phyloP scores from a whole-genome alignment of 2,113 vertebrate genomes.

The Bothrops jararaca region DNA sequence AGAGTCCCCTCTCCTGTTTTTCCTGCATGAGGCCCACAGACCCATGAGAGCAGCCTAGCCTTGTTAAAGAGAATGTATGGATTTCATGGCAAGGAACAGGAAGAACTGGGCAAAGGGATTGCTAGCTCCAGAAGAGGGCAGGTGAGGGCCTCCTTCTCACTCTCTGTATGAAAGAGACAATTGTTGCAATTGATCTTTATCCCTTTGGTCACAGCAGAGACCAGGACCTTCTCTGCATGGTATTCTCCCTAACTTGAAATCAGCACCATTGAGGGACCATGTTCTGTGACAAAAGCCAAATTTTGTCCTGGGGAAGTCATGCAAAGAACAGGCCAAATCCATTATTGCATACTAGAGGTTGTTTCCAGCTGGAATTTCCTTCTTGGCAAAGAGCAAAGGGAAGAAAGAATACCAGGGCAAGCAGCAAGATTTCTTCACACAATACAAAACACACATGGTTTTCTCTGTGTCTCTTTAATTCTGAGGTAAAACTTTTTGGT shows the following conservation, averaged over 20 bases:
- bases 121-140: not conserved
- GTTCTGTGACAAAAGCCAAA: not conserved
- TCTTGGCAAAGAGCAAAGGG: not conserved
- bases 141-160: not conserved
- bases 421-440: not conserved
- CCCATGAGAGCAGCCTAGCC: not conserved
- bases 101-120: not conserved
- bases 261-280: not conserved
- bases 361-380: not conserved
- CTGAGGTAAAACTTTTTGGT: constrained; percentile 55
- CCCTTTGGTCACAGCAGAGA: not conserved
- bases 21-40: not conserved
- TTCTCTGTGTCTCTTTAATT: constrained; percentile 42
- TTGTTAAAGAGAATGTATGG: not conserved
- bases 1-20: not conserved
- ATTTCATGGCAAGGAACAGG: not conserved
- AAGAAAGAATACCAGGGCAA: not conserved
- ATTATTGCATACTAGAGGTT: not conserved
- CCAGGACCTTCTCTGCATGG: not conserved
- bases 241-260: not conserved
- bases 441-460: not conserved
- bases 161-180: not conserved
- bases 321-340: not conserved
- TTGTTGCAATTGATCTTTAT: not conserved
- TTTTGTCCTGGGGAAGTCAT: too few species aligned